phyloP scores from a whole-genome alignment of 1,140 invertebrate species.

The Lasaia peninsularis region DNA sequence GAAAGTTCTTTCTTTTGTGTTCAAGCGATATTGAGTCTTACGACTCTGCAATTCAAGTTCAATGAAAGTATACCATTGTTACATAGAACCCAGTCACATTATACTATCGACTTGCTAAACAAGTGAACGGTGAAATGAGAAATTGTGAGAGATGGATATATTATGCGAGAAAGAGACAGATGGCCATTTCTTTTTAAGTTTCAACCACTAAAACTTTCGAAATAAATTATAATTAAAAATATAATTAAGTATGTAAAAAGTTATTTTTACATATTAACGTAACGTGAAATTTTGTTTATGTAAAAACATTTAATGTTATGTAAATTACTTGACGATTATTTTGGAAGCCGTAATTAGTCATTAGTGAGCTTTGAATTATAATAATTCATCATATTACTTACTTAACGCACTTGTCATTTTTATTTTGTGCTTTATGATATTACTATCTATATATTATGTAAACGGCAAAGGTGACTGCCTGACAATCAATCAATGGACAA shows the following conservation, averaged over 20 bases:
- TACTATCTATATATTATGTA: no score
- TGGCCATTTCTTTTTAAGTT: constrained; percentile 61
- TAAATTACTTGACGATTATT: no score
- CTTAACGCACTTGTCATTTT: no score
- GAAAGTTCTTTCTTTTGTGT: constrained; percentile 38
- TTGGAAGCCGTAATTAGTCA: no score
- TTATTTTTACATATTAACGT: background rate
- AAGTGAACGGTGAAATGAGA: constrained; percentile 76
- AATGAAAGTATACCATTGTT: constrained; percentile 11
- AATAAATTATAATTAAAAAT: constrained; percentile 12
- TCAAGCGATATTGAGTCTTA: constrained; percentile 25
- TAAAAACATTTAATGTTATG: background rate
- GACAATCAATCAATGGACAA: no score
- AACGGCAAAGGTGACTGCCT: no score
- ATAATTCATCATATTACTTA: no score
- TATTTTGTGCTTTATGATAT: no score
- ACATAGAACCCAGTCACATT: constrained; percentile 42
- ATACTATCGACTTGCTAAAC: constrained; percentile 57
- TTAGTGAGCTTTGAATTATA: no score
- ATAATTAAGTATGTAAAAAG: background rate
- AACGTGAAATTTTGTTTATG: background rate
- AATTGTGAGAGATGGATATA: constrained; percentile 61
- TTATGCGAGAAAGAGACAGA: constrained; percentile 42
- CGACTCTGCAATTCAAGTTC: background rate
- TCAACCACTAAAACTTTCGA: constrained; percentile 25